A percentile compares a stretch with the other conserved stretches of the same genome.
phyloP scores from a whole-genome alignment of 2,113 vertebrate genomes.

The Tylochromis polylepis region DNA sequence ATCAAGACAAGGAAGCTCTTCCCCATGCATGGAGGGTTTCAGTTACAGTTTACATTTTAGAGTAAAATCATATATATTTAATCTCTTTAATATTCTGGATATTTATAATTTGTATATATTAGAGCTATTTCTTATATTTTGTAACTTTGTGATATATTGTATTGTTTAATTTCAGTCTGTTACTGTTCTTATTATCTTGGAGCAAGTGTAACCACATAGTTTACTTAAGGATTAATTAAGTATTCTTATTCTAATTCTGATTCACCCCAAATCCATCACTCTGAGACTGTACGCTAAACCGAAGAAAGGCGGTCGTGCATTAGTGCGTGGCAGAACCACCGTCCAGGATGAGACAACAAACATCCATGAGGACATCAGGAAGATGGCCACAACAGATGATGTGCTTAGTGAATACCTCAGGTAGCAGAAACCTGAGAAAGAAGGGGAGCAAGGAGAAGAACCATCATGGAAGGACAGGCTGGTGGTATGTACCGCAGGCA shows the following conservation, averaged over 20 bases:
- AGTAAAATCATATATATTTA: not conserved
- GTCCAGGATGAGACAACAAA: not conserved
- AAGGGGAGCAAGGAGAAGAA: not conserved
- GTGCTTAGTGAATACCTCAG: not conserved
- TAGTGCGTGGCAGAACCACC: rapidly evolving
- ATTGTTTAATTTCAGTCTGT: not conserved
- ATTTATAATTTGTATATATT: not conserved
- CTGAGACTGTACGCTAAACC: rapidly evolving
- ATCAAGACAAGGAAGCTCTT: not conserved
- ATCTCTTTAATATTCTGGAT: rapidly evolving
- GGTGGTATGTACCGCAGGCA: rapidly evolving
- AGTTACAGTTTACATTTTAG: not conserved
- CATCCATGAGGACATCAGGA: not conserved
- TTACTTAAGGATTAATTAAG: not conserved
- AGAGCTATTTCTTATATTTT: not conserved
- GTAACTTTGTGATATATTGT: not conserved
- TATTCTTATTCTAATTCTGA: rapidly evolving
- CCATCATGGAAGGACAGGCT: not conserved
- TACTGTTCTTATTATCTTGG: not conserved
- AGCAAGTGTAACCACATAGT: not conserved
- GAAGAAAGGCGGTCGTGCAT: rapidly evolving
- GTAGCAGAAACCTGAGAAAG: not conserved
- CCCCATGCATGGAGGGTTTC: rapidly evolving
- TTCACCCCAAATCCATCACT: not conserved
- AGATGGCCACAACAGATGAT: not conserved